A percentile compares a stretch with the other conserved stretches of the same genome.
These are phyloP conservation scores for Rhodinocichla rosea DNA, from an alignment of 2,113 vertebrate species.

Conservation along the genomic window DNA sequence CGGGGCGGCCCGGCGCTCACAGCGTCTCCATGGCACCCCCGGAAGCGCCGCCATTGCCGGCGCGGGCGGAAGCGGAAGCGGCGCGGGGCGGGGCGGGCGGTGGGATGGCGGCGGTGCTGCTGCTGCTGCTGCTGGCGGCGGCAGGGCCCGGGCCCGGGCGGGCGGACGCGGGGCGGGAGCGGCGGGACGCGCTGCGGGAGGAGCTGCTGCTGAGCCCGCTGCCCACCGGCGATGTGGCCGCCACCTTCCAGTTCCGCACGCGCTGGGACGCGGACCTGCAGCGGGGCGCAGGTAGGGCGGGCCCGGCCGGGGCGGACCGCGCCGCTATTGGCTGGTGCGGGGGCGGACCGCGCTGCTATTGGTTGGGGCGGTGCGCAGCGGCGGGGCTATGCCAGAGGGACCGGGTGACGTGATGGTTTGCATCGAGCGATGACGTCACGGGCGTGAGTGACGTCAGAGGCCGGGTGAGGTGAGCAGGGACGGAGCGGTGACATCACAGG, in stretches of 20 bases:
- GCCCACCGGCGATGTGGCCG: conserved; percentile 87
- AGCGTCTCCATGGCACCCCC: not conserved
- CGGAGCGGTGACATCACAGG: not conserved
- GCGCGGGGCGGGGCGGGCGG: not conserved
- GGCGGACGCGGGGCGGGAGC: not conserved
- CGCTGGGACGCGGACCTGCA: conserved; percentile 76
- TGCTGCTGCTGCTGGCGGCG: not conserved
- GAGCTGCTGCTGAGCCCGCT: conserved; percentile 89
- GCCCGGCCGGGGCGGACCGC: not conserved
- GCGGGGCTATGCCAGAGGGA: not conserved
- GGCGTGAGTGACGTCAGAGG: not conserved
- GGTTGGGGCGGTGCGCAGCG: not conserved
- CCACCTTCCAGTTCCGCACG: conserved; percentile 93
- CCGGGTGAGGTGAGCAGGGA: not conserved
- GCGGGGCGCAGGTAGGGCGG: not conserved
- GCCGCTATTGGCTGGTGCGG: not conserved
- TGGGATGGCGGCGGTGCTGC: not conserved
- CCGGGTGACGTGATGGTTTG: not conserved
- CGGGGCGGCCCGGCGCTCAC: not conserved
- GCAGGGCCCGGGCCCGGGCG: not conserved
- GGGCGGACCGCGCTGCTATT: not conserved
- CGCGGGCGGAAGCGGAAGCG: not conserved
- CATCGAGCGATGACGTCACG: rapidly evolving
- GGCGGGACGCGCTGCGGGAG: conserved; percentile 76
- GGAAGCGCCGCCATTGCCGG: not conserved